Base-by-base conservation (phyloP, 2,888 invertebrate genomes). In the Thecophora atra region DNA sequence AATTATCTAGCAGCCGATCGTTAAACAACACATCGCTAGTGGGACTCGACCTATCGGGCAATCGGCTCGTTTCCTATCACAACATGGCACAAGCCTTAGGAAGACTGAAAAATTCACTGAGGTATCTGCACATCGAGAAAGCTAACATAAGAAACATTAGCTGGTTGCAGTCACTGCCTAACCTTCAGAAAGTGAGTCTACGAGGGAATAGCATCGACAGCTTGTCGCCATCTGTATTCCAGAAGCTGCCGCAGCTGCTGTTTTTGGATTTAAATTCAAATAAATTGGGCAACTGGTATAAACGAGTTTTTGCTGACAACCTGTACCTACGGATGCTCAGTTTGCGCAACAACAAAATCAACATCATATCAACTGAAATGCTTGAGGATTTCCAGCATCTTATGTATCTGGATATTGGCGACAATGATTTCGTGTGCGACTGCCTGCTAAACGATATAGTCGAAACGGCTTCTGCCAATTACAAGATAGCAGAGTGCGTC, bases 391-490 rank as follows among this genome's bases (percentile, higher is more conserved):
- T 91, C 7, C 79, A 83, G 0, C 76, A 83, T 0, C 73, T 91
- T 0, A 79, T 86, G 0, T 88, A 87, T 71, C 73, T 92, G 0
- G 70, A 62, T 15, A 37, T 70, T 19, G 63, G 89, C 0, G 86
- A 86, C 0, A 92, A 92, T 78, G 88, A 88, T 8, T 88, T 91
- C 24, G 84, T 90, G 0, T 92, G 92, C 78, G 89, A 89, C 68
- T 91, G 91, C 73, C 82, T 87, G 3, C 80, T 88, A 0, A 87
- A 88, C 71, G 88, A 89, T n/a, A 82, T 91, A 11, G 86, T 88
- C 47, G 88, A 89, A 51, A 77, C 83, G 24, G 83, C 84, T 0
- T 77, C 81, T 7, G 75, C 74, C 1, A 86, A 86, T 73, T 82
- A 83, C 52, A 78, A 79, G 28, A 72, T 80, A 3, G 78, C 78